A percentile compares a stretch with the other conserved stretches of the same genome.
These are phyloP conservation scores for Linnaemya vulpina DNA, from an alignment of 2,888 invertebrate species.

Conservation along the genomic window DNA sequence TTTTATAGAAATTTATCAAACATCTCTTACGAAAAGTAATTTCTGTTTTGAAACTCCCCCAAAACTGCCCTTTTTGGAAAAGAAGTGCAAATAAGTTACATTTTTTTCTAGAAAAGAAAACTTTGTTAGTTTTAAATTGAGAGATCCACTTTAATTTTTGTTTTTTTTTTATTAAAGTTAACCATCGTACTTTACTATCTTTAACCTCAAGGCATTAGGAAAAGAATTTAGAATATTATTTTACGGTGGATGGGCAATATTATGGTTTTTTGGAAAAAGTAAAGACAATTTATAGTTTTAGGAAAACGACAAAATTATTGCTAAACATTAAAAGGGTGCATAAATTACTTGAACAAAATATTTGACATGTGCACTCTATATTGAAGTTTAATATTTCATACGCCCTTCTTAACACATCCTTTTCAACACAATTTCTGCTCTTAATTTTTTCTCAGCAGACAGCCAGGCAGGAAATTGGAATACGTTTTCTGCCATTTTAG, in stretches of 20 bases:
- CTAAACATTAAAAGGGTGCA: constrained; percentile 68
- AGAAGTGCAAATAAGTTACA: too few species aligned
- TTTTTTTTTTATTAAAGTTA: neutral
- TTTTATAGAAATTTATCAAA: too few species aligned
- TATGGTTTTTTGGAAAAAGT: constrained; percentile 14
- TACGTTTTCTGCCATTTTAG: neutral
- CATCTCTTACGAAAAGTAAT: too few species aligned
- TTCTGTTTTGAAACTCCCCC: too few species aligned
- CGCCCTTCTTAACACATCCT: constrained; percentile 18
- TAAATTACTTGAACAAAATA: constrained; percentile 63
- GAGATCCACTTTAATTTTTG: too few species aligned
- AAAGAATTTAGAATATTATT: constrained; percentile 17
- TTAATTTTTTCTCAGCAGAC: constrained; percentile 15
- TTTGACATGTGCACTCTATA: constrained; percentile 53
- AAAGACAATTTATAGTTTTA: constrained; percentile 17
- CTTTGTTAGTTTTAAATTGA: too few species aligned
- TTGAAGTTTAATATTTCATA: constrained; percentile 11
- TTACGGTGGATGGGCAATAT: constrained; percentile 57
- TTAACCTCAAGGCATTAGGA: neutral
- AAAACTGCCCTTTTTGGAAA: too few species aligned
- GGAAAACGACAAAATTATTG: constrained; percentile 41
- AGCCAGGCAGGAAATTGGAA: constrained; percentile 61
- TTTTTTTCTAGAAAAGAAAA: too few species aligned
- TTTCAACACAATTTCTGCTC: neutral
- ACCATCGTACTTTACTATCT: constrained; percentile 1